Percentiles rank a stretch among this genome's conserved stretches.
These are phyloP conservation scores for Drosophila emarginata DNA, from an alignment of 2,888 invertebrate species.

Conservation along the genomic window DNA sequence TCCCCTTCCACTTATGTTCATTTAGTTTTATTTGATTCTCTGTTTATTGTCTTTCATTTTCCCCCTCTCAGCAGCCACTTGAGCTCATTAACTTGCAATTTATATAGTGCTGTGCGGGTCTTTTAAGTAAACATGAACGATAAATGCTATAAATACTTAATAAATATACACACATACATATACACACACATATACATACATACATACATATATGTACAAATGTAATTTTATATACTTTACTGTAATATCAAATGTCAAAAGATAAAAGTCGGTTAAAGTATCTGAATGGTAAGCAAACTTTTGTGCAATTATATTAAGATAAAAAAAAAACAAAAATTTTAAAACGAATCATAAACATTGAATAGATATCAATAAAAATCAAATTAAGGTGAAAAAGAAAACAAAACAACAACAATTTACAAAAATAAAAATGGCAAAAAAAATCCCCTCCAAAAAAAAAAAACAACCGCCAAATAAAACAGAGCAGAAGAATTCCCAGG, in stretches of 20 bases:
- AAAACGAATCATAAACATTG: not conserved
- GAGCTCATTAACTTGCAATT: constrained; percentile 74
- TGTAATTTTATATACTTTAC: not conserved
- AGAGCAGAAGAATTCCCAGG: constrained; percentile 36
- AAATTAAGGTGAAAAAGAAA: constrained; percentile 14
- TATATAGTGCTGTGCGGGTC: constrained; percentile 64
- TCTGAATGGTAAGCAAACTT: no score
- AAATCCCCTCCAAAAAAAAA: not conserved
- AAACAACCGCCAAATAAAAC: not conserved
- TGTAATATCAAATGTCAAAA: constrained; percentile 3
- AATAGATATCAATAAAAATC: constrained; percentile 18
- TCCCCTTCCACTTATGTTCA: constrained; percentile 10
- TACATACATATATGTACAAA: not conserved
- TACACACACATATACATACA: constrained; percentile 9
- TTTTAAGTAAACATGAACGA: not conserved
- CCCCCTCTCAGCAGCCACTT: constrained; percentile 46
- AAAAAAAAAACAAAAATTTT: not conserved
- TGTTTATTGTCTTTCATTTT: constrained; percentile 36
- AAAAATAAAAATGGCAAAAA: not conserved
- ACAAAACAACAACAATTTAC: not conserved
- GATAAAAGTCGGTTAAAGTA: not conserved
- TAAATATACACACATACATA: not conserved
- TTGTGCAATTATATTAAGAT: not conserved
- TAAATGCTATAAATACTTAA: not conserved
- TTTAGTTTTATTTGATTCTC: constrained; percentile 49